Evolutionary conservation across 2,113 vertebrate genomes (phyloP), one percentile per base, ranked within the genome.

Genomic region (Ciconia stormi): DNA sequence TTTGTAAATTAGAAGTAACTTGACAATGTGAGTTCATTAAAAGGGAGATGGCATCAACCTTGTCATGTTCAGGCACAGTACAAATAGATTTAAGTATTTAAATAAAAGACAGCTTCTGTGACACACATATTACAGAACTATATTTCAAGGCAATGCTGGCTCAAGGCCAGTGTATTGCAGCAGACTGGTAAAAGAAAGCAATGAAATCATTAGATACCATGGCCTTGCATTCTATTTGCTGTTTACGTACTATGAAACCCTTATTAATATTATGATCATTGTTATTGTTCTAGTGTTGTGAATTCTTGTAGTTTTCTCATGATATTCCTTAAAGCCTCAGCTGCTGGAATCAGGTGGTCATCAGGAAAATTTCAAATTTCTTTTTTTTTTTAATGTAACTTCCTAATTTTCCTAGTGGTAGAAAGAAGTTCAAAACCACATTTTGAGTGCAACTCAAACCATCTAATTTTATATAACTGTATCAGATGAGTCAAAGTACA

Each of bases 101-200:
- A 95, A 84, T 83, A 91, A 92, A 89, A 94, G 71, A 38, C 47
- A 78, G 55, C 11, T 89, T 86, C 72, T 87, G 78, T 62, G 66
- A 74, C 29, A 86, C 42, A 66, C 14, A 34, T 22, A 27, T 86
- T 65, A 65, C 18, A 71, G 52, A 89, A 36, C 34, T 61, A 2
- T 18, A 63, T 87, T 77, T 80, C 67, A 66, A 77, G 72, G 78
- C 69, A 87, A 38, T 49, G 25, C 42, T 86, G 69, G 72, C 47
- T 93, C 69, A 36, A 67, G 40, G 86, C 67, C 83, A 92, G 26
- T 13, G 15, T 20, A 22, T n/a, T 89, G 47, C 78, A 95, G 79
- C 49, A 83, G 76, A 50, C 46, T 93, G 32, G 53, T 62, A 92
- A 88, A 85, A 77, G 27, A 65, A 87, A 80, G 29, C 53, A 70